phyloP scores from a whole-genome alignment of 1,140 invertebrate species.

The Drosophila ohnishii region DNA sequence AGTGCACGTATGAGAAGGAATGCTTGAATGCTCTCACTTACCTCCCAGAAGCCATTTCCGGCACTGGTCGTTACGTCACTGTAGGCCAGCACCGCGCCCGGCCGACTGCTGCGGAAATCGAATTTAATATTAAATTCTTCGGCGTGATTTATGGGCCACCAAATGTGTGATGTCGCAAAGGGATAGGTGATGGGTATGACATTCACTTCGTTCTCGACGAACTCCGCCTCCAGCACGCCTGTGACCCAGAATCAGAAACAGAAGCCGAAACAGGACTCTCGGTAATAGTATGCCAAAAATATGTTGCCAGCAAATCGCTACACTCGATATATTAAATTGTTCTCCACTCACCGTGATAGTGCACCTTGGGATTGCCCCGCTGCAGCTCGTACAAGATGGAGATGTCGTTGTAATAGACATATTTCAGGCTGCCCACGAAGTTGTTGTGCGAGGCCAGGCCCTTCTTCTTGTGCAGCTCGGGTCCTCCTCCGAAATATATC shows the following conservation, averaged over 20 bases:
- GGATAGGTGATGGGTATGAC: conserved; percentile 96
- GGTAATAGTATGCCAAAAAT: conserved; percentile 30
- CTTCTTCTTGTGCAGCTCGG: conserved; percentile 90
- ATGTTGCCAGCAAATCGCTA: conserved; percentile 31
- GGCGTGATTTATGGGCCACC: conserved; percentile 90
- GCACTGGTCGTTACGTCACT: conserved; percentile 89
- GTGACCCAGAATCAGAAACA: conserved; percentile 66
- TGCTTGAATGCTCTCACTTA: conserved; percentile 84
- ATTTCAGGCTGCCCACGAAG: conserved; percentile 93
- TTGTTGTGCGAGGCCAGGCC: conserved; percentile 90
- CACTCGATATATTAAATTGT: conserved; percentile 45
- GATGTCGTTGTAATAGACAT: conserved; percentile 96
- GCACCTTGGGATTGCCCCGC: conserved; percentile 91
- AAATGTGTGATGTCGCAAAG: conserved; percentile 93
- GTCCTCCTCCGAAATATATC: conserved; percentile 94
- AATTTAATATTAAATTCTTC: conserved; percentile 91
- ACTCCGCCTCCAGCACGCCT: conserved; percentile 91
- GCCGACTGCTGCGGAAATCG: conserved; percentile 93
- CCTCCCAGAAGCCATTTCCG: conserved; percentile 93
- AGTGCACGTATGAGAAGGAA: conserved; percentile 52
- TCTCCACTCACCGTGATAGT: conserved; percentile 86
- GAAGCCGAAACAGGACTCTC: neutral
- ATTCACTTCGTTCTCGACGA: conserved; percentile 91
- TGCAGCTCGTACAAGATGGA: conserved; percentile 95
- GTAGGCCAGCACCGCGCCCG: conserved; percentile 92